Evolutionary conservation across 1,140 invertebrate species (phyloP).

Genomic region (Dendrolimus kikuchii): DNA sequence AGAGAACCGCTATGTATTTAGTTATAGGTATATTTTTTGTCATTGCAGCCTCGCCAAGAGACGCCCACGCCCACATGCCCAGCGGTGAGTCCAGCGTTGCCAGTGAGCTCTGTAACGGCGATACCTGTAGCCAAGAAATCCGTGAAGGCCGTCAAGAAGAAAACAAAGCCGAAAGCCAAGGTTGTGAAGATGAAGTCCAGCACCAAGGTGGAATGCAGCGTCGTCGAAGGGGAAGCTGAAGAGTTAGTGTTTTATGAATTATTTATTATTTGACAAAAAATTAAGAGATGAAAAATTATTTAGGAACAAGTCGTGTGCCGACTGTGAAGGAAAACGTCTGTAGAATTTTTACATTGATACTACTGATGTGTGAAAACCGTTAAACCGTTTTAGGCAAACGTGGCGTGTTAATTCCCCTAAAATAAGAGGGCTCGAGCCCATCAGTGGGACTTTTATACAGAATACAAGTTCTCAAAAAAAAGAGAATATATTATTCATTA

Average conservation of each 20-base stretch:
- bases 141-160: slow-evolving; percentile 40
- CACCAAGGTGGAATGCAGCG: slow-evolving; percentile 26
- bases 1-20: no score
- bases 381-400: no score
- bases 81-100: slow-evolving; percentile 45
- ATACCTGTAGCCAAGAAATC: slow-evolving; percentile 36
- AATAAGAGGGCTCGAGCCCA: no score
- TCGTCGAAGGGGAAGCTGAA: slow-evolving; percentile 33
- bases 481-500: no score
- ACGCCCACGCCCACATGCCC: slow-evolving; percentile 44
- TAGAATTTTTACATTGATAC: no score
- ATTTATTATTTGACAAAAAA: background rate
- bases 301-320: no score
- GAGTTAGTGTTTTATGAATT: slow-evolving; percentile 35
- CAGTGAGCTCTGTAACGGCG: slow-evolving; percentile 49
- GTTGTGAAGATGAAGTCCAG: slow-evolving; percentile 39
- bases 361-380: no score
- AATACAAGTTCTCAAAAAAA: no score
- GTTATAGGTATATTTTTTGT: slow-evolving; percentile 5
- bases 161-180: slow-evolving; percentile 36
- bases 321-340: no score
- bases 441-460: no score
- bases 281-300: no score
- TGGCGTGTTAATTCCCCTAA: no score
- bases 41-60: slow-evolving; percentile 41